These are phyloP conservation scores for Perdita meconis DNA, from an alignment of 2,888 invertebrate species.

Conservation along the genomic window DNA sequence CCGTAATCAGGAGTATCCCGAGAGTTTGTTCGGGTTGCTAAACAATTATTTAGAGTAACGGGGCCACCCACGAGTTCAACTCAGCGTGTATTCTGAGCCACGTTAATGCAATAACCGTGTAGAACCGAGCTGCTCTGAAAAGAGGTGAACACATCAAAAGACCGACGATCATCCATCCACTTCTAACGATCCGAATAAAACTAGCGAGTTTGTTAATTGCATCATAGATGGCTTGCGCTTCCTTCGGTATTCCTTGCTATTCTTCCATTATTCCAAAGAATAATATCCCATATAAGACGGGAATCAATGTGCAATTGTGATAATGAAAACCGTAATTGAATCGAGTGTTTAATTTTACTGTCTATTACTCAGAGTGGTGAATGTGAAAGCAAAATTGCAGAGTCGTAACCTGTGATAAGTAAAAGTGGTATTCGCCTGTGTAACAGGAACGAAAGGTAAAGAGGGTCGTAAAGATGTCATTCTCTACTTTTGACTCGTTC, in stretches of 20 bases:
- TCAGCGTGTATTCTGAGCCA: constrained; percentile 37
- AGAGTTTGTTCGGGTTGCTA: constrained; percentile 56
- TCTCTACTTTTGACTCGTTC: neutral
- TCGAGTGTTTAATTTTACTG: too few species aligned
- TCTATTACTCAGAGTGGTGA: neutral
- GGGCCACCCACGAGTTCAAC: constrained; percentile 54
- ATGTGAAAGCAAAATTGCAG: constrained; percentile 1
- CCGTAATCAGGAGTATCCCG: constrained; percentile 45
- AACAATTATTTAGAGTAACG: constrained; percentile 60
- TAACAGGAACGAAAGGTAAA: constrained; percentile 6
- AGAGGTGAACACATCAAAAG: constrained; percentile 34
- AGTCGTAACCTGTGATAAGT: neutral
- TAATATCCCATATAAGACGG: too few species aligned
- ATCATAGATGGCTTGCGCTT: constrained; percentile 1
- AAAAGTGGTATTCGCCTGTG: neutral
- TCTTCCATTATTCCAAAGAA: too few species aligned
- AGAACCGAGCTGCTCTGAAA: constrained; percentile 25
- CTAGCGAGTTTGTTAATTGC: constrained; percentile 35
- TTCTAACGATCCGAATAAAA: constrained; percentile 35
- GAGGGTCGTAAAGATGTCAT: constrained; percentile 9
- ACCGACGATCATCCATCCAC: constrained; percentile 33
- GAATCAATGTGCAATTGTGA: too few species aligned
- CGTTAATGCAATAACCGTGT: constrained; percentile 57
- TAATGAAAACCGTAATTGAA: neutral
- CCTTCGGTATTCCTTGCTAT: neutral